Evolutionary conservation across 2,888 invertebrate genomes (phyloP).

Genomic region (Epinotia brunnichana): DNA sequence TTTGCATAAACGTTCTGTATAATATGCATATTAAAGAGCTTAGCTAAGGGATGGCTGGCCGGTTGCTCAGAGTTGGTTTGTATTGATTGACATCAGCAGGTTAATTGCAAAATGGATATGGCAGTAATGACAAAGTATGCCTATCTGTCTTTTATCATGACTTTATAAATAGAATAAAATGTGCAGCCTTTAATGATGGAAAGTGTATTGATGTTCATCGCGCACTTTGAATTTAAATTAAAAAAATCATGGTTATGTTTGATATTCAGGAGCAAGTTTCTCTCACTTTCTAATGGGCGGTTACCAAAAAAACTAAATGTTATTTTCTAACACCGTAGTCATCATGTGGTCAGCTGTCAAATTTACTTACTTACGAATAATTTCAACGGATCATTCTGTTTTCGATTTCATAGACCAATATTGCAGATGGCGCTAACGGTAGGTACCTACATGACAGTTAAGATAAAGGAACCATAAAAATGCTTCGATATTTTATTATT

Average conservation of each 20-base stretch:
- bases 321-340: not conserved
- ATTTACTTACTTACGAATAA: no score
- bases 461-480: slow-evolving; percentile 32
- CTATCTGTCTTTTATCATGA: not conserved
- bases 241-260: no score
- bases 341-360: no score
- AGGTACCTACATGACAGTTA: slow-evolving; percentile 18
- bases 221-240: not conserved
- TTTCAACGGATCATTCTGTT: no score
- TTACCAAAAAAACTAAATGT: not conserved
- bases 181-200: not conserved
- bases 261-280: no score
- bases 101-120: not conserved
- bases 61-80: not conserved
- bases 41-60: slow-evolving; percentile 25
- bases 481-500: slow-evolving; percentile 30
- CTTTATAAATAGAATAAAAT: not conserved
- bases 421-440: not conserved
- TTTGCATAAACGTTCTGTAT: slow-evolving; percentile 71
- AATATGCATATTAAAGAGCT: slow-evolving; percentile 60
- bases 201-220: not conserved
- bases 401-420: no score
- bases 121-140: not conserved
- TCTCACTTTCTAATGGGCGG: no score
- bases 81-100: not conserved